These are phyloP conservation scores for Baryphthengus martii DNA, from an alignment of 2,113 vertebrate species.

Conservation along the genomic window DNA sequence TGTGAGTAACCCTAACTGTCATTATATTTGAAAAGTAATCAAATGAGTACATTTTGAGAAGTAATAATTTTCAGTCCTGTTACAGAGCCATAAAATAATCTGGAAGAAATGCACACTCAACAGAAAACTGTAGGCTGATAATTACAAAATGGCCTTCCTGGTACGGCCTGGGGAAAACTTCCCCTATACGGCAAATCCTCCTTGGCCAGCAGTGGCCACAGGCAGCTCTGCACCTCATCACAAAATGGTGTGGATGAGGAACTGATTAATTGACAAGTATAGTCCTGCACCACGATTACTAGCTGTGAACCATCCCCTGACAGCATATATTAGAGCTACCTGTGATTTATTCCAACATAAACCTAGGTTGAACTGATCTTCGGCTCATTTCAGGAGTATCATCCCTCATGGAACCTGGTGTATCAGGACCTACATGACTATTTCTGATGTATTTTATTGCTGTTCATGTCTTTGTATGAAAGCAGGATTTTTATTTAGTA, in stretches of 20 bases:
- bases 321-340: background rate
- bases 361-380: background rate
- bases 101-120: background rate
- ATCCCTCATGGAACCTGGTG: background rate
- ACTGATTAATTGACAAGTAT: background rate
- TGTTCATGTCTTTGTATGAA: background rate
- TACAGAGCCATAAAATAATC: background rate
- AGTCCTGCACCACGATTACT: background rate
- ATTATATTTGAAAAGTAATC: constrained; percentile 25
- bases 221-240: background rate
- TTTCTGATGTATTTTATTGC: background rate
- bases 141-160: background rate
- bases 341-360: background rate
- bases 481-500: background rate
- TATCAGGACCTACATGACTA: background rate
- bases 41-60: constrained; percentile 5
- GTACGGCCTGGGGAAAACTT: background rate
- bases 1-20: background rate
- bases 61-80: background rate
- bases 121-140: background rate
- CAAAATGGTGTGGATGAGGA: background rate
- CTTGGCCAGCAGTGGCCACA: background rate
- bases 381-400: background rate
- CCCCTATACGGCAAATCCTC: background rate
- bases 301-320: background rate